Evolutionary conservation across 2,888 invertebrate species (phyloP).

Genomic region (Leptopterna dolabrata): DNA sequence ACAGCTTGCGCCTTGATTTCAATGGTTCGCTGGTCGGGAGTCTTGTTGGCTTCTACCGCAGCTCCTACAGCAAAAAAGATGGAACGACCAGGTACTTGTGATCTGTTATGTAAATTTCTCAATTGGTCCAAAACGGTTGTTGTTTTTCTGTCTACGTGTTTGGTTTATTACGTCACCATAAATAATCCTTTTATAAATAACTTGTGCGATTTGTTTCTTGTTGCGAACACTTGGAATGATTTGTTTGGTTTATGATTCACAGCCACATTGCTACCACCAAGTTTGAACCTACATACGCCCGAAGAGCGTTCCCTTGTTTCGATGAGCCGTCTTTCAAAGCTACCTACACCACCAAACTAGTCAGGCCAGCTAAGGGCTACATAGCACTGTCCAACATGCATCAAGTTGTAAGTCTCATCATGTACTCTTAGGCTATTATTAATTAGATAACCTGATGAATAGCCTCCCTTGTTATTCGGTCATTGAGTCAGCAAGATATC

Average conservation of each 20-base stretch:
- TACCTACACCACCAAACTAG: constrained; percentile 28
- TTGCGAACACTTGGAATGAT: too few relatives aligned
- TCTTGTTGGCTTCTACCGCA: constrained; percentile 74
- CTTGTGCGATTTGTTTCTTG: too few relatives aligned
- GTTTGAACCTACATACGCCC: constrained; percentile 66
- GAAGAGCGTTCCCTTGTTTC: constrained; percentile 51
- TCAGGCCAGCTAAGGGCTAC: constrained; percentile 68
- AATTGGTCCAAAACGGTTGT: too few relatives aligned
- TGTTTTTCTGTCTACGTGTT: too few relatives aligned
- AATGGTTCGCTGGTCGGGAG: constrained; percentile 70
- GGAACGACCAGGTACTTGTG: constrained; percentile 47
- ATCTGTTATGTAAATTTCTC: background rate
- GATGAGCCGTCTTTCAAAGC: constrained; percentile 53
- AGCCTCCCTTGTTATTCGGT: too few relatives aligned
- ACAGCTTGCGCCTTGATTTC: constrained; percentile 69
- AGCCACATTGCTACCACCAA: constrained; percentile 90
- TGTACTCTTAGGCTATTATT: background rate
- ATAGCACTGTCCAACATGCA: constrained; percentile 66
- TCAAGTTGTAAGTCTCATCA: constrained; percentile 71
- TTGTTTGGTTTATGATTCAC: background rate
- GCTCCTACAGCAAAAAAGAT: constrained; percentile 68
- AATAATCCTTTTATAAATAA: too few relatives aligned
- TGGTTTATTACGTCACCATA: too few relatives aligned
- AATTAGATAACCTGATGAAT: background rate
- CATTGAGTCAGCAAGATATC: too few relatives aligned